Evolutionary conservation across 2,888 invertebrate genomes (phyloP).

Genomic region (Polyploca ridens): DNA sequence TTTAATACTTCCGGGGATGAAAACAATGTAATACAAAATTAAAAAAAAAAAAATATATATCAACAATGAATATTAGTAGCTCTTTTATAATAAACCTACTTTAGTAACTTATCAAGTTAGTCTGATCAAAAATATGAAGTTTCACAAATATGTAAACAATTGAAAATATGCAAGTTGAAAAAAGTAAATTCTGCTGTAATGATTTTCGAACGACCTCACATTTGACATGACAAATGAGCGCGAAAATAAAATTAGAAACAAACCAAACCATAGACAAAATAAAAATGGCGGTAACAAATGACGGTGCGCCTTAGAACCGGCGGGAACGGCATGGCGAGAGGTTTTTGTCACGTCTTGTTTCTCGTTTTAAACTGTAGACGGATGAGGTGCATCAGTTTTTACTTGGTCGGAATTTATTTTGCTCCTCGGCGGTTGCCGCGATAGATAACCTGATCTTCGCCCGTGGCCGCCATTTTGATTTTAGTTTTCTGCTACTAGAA

Average conservation of each 20-base stretch:
- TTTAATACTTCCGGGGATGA: too few relatives aligned
- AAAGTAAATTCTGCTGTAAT: neutral
- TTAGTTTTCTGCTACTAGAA: conserved; percentile 73
- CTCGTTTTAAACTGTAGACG: conserved; percentile 64
- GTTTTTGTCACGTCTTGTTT: conserved; percentile 57
- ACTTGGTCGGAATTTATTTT: conserved; percentile 62
- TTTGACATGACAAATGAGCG: conserved; percentile 13
- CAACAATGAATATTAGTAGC: too few relatives aligned
- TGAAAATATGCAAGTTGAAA: neutral
- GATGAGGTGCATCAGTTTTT: conserved; percentile 75
- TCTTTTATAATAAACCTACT: too few relatives aligned
- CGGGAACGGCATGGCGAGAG: conserved; percentile 38
- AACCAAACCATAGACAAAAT: conserved; percentile 56
- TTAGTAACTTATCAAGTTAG: too few relatives aligned
- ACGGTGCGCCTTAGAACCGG: conserved; percentile 50
- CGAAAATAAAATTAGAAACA: conserved; percentile 25
- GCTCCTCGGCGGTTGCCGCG: conserved; percentile 35
- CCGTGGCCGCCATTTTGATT: conserved; percentile 71
- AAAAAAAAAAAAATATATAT: too few relatives aligned
- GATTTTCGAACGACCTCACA: conserved; percentile 9
- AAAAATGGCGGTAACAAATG: conserved; percentile 59
- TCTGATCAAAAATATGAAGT: too few relatives aligned
- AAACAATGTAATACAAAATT: too few relatives aligned
- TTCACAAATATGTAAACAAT: too few relatives aligned
- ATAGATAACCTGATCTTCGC: conserved; percentile 66